Evolutionary conservation across 2,797 vertebrate genomes (phyloP).

Genomic region (Anguilla anguilla): DNA sequence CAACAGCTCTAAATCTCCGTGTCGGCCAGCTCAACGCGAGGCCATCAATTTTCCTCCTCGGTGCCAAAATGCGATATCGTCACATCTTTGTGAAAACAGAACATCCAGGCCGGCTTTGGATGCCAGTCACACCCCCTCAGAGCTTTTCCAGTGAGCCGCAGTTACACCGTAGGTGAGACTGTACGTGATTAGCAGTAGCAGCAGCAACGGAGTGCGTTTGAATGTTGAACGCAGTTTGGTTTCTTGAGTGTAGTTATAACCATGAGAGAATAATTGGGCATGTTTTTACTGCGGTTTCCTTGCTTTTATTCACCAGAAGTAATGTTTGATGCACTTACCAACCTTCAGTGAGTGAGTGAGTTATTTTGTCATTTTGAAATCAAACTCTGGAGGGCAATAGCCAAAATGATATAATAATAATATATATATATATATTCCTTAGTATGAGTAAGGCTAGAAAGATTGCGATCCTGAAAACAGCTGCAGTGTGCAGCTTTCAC

Average conservation of each 20-base stretch:
- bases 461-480: too few relatives aligned
- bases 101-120: background rate
- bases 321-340: background rate
- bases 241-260: background rate
- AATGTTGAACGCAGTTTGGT: background rate
- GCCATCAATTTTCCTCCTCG: conserved; percentile 57
- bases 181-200: background rate
- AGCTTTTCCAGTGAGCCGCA: background rate
- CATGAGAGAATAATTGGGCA: background rate
- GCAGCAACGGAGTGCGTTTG: background rate
- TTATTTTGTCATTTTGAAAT: background rate
- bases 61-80: conserved; percentile 30
- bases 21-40: conserved; percentile 56
- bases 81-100: background rate
- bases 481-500: too few relatives aligned
- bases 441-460: too few relatives aligned
- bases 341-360: background rate
- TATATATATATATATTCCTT: too few relatives aligned
- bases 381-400: background rate
- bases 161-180: background rate
- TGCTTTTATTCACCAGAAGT: background rate
- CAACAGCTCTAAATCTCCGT: conserved; percentile 67
- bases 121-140: background rate
- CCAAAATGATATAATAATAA: too few relatives aligned
- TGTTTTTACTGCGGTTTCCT: background rate